Evolutionary conservation across 2,888 invertebrate genomes (phyloP).

Genomic region (Drosophila melanosoma): DNA sequence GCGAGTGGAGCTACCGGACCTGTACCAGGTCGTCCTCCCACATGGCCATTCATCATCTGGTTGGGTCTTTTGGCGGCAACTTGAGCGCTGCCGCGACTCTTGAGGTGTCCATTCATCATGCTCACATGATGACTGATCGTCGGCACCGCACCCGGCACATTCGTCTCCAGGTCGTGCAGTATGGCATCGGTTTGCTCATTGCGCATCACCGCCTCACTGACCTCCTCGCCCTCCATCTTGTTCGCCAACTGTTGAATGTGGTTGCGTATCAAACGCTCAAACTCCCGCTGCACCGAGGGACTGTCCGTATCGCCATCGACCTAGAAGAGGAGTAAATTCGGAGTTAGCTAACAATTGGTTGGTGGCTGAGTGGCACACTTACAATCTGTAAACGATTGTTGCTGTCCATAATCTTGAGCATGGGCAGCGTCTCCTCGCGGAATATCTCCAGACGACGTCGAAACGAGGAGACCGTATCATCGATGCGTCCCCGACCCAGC

Average conservation of each 20-base stretch:
- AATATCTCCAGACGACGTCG: constrained; percentile 93
- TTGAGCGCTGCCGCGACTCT: constrained; percentile 72
- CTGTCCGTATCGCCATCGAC: constrained; percentile 95
- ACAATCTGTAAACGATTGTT: constrained; percentile 93
- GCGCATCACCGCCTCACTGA: constrained; percentile 44
- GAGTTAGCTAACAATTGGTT: neutral
- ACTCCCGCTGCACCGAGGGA: constrained; percentile 91
- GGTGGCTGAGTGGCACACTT: constrained; percentile 83
- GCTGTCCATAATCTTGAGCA: constrained; percentile 94
- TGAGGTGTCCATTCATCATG: constrained; percentile 84
- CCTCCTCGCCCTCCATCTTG: constrained; percentile 56
- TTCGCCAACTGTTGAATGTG: constrained; percentile 88
- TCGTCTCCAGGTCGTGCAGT: constrained; percentile 84
- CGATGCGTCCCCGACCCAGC: constrained; percentile 92
- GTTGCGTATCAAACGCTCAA: constrained; percentile 89
- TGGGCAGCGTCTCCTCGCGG: constrained; percentile 93
- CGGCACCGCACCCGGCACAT: constrained; percentile 84
- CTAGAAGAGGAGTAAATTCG: constrained; percentile 84
- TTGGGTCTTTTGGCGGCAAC: constrained; percentile 54
- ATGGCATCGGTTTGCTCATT: constrained; percentile 82
- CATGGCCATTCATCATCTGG: constrained; percentile 81
- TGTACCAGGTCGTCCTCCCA: constrained; percentile 55
- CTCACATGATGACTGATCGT: constrained; percentile 85
- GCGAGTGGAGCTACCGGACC: constrained; percentile 55
- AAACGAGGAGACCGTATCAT: constrained; percentile 95